Evolutionary conservation across 2,797 vertebrate species (phyloP), one percentile per base, ranked within the genome.

Genomic region (Agapornis canus): DNA sequence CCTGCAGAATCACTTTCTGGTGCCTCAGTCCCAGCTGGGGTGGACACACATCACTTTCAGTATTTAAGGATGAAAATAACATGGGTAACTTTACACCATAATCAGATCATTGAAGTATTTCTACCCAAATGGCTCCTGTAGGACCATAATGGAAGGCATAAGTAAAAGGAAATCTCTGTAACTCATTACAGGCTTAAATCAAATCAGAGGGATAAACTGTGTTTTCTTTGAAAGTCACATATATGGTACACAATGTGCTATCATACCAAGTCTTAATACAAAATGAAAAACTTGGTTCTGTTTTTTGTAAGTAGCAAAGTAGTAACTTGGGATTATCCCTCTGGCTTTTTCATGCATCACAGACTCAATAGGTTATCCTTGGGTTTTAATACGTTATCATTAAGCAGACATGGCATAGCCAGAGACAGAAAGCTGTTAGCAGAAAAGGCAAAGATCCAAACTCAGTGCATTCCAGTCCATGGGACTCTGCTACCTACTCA

Each of bases 331-430:
- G 17, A 72, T 88, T 95, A 80, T 82, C 92, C 94, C 95, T 97
- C 97, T 69, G 97, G 94, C 92, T 97, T 95, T 93, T 61, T 92
- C 92, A 60, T 81, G 54, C 83, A 86, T 96, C 95, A 92, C 54
- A 78, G 92, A 92, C 82, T 92, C 92, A 92, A 25, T 40, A 90
- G 91, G 86, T 91, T 95, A 90, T 87, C 82, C 94, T 75, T 85
- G 80, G 12, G 26, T 75, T 91, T 97, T 95, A 92, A 85, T 68
- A 92, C n/a, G 35, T 86, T 95, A 96, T 81, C 91, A 75, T 90
- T 96, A 96, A 97, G 95, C 91, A 97, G 95, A 94, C 68, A 90
- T 40, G 49, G 94, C 92, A 63, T 63, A 40, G 92, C 94, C 93
- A 90, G 94, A 80, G 92, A 94, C 94, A 96, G 90, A 95, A 95